Evolutionary conservation across 2,113 vertebrate species (phyloP), one percentile per base, ranked within the genome.

Genomic region (Prolemur simus): DNA sequence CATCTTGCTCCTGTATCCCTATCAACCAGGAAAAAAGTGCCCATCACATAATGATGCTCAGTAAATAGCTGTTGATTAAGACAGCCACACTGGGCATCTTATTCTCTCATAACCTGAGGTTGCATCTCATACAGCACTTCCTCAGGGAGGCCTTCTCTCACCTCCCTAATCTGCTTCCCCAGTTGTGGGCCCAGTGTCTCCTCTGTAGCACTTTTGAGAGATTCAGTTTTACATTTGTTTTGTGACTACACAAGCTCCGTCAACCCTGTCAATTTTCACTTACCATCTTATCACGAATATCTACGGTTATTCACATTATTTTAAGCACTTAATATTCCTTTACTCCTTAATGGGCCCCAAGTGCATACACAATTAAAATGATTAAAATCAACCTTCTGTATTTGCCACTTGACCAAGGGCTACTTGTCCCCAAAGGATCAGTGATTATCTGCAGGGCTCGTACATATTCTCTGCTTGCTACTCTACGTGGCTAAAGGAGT

Each of bases 371-470:
- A 74, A 60, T 66, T 39, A 85, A 4, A 15, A 52, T 56, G 5
- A 90, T 78, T 64, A 82, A 68, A 95, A 54, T 66, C 29, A 74
- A 27, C 11, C 32, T 58, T 86, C 58, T 89, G 49, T 17, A 34
- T 78, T 56, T 88, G 69, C 21, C 86, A 49, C n/a, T 86, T 87
- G 74, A 68, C 78, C 74, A 87, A 68, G 1, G 63, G 47, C 12
- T 64, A 13, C 49, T 73, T 74, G 32, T 20, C 23, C 34, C 47
- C 23, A 56, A 34, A 8, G 56, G 6, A n/a, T 8, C 9, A 15
- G n/a, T 27, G 12, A 49, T 45, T 63, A 58, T 56, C 39, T 37
- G 1, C 1, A 58, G 45, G n/a, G 37, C 20, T 58, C 25, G 10
- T 32, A 0, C 12, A 37, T 20, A 39, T 8, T 39, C 13, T 45